Evolutionary conservation across 2,113 vertebrate species (phyloP), one percentile per base, ranked within the genome.

Genomic region (Motacilla tschutschensis): DNA sequence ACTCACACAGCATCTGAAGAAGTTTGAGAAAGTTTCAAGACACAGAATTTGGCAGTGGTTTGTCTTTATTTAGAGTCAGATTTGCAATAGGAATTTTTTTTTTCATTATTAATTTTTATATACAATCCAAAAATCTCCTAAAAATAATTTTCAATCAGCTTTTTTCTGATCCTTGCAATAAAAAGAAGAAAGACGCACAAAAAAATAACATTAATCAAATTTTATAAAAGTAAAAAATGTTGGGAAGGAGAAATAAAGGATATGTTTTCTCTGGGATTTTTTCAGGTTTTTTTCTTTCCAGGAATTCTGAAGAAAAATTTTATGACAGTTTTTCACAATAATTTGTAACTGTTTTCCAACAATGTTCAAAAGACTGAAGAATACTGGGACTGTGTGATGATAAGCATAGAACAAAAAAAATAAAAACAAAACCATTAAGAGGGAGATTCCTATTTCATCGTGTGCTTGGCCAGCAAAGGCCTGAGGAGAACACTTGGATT

Each of bases 231-330:
- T 25, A 5, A 36, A 8, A 40, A 40, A 2, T 50, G 5, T 50
- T 31, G 4, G 5, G 5, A 48, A 81, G 2, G 6, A 53, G 1
- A 79, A 43, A 72, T 26, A 57, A 11, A 71, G 2, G 1, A 4
- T 33, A 14, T 12, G 1, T 36, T 75, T 84, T 72, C 4, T 36
- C 24, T 14, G 5, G 2, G 0, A 0, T n/a, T 36, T 66, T 33
- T 26, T n/a, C 33, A 3, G 0, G 0, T 14, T 48, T 1, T 10
- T 11, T 20, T 7, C 2, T 9, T 9, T 5, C 3, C 2, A 5
- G 1, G 10, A 67, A 62, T 60, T 6, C 12, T 36, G 21, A 17
- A 69, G 2, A 1, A 60, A 73, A 73, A 7, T 2, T 35, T 57
- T 36, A 31, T 60, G 9, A 6, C 1, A 6, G 0, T 7, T 22